phyloP scores from a whole-genome alignment of 64 coral and sea anemone species.

The Pachyseris speciosa region DNA sequence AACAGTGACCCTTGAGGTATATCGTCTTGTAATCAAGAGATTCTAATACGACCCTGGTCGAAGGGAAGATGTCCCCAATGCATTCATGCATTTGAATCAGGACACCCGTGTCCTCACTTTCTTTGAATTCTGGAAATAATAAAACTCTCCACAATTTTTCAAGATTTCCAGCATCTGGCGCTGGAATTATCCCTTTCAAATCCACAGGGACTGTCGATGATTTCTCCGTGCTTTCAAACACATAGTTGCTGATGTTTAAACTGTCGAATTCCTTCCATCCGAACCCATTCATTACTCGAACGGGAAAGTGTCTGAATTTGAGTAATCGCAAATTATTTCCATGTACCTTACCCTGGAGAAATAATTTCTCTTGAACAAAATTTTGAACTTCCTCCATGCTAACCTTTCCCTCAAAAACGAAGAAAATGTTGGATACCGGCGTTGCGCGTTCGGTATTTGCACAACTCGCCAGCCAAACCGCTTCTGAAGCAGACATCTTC shows the following conservation, averaged over 20 bases:
- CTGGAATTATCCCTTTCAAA: constrained; percentile 32
- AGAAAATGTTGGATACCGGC: constrained; percentile 73
- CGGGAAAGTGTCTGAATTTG: constrained; percentile 69
- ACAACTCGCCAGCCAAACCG: constrained; percentile 58
- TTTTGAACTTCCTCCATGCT: constrained; percentile 59
- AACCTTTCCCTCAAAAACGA: constrained; percentile 74
- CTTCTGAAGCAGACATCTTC: constrained; percentile 62
- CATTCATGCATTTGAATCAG: constrained; percentile 77
- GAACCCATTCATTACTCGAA: constrained; percentile 53
- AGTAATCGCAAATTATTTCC: constrained; percentile 36
- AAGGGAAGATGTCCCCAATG: constrained; percentile 78
- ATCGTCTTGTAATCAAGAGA: constrained; percentile 90
- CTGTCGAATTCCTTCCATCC: constrained; percentile 73
- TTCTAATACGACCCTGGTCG: constrained; percentile 51
- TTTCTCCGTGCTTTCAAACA: constrained; percentile 23
- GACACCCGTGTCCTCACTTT: constrained; percentile 70
- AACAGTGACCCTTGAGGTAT: constrained; percentile 75
- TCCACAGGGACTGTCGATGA: neutral
- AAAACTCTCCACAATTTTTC: constrained; percentile 66
- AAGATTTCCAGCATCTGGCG: neutral
- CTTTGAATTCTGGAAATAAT: constrained; percentile 71
- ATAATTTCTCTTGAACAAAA: constrained; percentile 60
- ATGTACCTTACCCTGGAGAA: constrained; percentile 44
- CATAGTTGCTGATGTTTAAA: constrained; percentile 53
- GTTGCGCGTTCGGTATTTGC: constrained; percentile 22